Evolutionary conservation across 1,140 invertebrate genomes (phyloP).

Genomic region (Aradophagus sp.): DNA sequence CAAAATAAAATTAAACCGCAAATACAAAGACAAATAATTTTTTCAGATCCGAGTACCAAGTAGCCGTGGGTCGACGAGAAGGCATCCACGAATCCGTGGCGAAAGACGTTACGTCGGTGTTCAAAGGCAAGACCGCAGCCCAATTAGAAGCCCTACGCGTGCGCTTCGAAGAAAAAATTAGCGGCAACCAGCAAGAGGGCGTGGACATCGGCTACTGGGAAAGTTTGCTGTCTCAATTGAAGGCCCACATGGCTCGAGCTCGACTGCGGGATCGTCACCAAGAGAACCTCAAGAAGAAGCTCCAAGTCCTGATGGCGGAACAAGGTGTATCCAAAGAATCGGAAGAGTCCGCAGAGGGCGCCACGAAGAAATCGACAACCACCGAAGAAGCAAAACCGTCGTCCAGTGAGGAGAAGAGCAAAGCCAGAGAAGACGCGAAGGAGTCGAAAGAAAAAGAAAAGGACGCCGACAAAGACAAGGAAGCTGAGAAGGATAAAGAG

Average conservation of each 20-base stretch:
- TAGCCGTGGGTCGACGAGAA: constrained; percentile 84
- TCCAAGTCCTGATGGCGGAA: constrained; percentile 92
- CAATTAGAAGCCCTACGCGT: constrained; percentile 89
- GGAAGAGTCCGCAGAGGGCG: constrained; percentile 44
- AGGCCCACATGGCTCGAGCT: constrained; percentile 95
- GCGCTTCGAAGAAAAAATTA: constrained; percentile 93
- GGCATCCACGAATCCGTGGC: constrained; percentile 96
- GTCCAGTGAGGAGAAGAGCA: neutral
- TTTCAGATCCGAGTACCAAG: constrained; percentile 77
- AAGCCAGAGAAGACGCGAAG: constrained; percentile 41
- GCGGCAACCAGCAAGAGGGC: constrained; percentile 85
- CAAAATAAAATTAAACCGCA: too few species aligned
- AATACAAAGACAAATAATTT: neutral
- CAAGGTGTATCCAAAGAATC: constrained; percentile 80
- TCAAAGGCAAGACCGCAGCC: constrained; percentile 93
- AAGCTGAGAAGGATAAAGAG: constrained; percentile 4
- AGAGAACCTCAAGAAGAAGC: constrained; percentile 90
- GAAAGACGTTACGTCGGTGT: constrained; percentile 90
- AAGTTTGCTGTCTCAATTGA: constrained; percentile 45
- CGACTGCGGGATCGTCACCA: constrained; percentile 94
- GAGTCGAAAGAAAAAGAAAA: constrained; percentile 62
- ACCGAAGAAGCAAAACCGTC: too few species aligned
- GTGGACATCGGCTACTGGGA: constrained; percentile 82
- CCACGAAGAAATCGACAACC: too few species aligned
- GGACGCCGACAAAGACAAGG: constrained; percentile 58